Evolutionary conservation across 2,797 vertebrate species (phyloP).

Genomic region (Semotilus atromaculatus): DNA sequence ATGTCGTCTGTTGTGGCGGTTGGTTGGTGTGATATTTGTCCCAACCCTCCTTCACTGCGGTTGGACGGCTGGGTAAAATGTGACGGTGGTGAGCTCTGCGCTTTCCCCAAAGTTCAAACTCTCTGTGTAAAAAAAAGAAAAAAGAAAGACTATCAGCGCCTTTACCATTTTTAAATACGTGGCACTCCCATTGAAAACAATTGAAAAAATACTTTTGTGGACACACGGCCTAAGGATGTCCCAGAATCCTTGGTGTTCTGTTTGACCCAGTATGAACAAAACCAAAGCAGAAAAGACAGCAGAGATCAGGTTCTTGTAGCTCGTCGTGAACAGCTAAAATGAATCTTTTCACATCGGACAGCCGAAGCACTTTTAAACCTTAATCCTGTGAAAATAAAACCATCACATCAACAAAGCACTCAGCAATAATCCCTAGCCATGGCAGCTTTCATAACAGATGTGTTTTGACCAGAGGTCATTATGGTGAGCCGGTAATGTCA

Average conservation of each 20-base stretch:
- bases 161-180: not conserved
- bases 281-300: not conserved
- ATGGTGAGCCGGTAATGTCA: not conserved
- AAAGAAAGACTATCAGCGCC: not conserved
- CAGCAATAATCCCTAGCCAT: not conserved
- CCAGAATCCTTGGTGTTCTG: not conserved
- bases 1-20: not conserved
- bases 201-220: not conserved
- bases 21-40: not conserved
- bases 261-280: not conserved
- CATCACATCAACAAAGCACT: not conserved
- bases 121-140: no score
- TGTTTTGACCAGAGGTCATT: not conserved
- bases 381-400: constrained; percentile 3
- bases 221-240: not conserved
- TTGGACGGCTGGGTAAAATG: not conserved
- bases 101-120: not conserved
- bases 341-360: not conserved
- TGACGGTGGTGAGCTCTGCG: not conserved
- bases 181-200: not conserved
- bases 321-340: not conserved
- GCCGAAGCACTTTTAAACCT: not conserved
- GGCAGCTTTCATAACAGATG: not conserved
- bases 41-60: not conserved
- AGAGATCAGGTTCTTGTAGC: not conserved